Conservation (phyloP, 2,113 vertebrate species). For the Prunella himalayana region DNA sequence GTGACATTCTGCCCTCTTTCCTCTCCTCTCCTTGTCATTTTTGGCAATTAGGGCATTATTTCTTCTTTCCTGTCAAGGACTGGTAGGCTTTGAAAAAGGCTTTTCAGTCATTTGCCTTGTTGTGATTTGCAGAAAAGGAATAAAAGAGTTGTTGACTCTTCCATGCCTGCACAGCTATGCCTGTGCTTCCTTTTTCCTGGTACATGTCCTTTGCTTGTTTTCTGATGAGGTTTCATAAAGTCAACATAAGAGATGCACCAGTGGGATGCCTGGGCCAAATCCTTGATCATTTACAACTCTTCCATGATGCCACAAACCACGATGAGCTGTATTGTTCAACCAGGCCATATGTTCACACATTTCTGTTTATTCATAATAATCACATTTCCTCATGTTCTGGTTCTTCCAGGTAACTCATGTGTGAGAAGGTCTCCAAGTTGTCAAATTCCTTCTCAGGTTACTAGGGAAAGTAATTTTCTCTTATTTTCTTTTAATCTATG, state of each 20-base stretch:
- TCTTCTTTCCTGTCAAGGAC: constrained; percentile 3
- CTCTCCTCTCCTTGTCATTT: background rate
- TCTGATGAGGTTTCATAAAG: background rate
- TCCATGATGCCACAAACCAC: background rate
- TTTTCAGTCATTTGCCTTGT: background rate
- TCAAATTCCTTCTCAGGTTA: background rate
- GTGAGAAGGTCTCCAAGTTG: background rate
- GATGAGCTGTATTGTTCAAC: background rate
- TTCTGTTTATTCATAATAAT: background rate
- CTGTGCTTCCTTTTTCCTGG: background rate
- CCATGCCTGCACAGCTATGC: background rate
- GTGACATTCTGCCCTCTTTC: background rate
- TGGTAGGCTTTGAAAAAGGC: background rate
- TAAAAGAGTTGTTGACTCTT: background rate
- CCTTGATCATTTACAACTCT: background rate
- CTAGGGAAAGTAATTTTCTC: background rate
- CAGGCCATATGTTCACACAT: background rate
- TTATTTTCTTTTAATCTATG: background rate
- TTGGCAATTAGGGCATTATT: constrained; percentile 31
- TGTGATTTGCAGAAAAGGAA: background rate
- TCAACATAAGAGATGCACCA: background rate
- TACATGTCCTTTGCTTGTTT: background rate
- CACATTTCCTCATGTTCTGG: background rate
- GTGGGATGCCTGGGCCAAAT: background rate
- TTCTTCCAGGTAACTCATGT: background rate